Conservation (phyloP, 2,797 vertebrate genomes). For the Sebastes hubbsi region DNA sequence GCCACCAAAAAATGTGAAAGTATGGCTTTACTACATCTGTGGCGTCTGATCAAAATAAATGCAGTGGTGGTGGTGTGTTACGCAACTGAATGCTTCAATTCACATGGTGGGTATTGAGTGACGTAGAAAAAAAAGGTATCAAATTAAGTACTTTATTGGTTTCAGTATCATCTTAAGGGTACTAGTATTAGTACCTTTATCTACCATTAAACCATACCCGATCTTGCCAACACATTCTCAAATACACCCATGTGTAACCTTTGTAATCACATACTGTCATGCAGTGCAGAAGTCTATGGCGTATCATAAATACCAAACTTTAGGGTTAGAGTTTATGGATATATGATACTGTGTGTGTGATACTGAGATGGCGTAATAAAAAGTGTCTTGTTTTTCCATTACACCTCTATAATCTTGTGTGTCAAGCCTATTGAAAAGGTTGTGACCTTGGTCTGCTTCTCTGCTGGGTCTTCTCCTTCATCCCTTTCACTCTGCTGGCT, state of each 20-base stretch:
- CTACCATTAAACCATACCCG: not conserved
- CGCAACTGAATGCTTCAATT: not conserved
- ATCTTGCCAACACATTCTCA: not conserved
- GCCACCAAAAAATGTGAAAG: not conserved
- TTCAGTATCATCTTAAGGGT: too few species aligned
- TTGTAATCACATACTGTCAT: not conserved
- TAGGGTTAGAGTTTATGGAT: not conserved
- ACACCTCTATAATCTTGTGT: not conserved
- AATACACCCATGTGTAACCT: not conserved
- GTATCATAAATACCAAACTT: not conserved
- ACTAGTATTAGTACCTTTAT: too few species aligned
- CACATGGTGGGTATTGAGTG: not conserved
- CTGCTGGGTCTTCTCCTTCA: constrained; percentile 3
- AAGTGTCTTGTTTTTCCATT: not conserved
- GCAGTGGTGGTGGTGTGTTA: too few species aligned
- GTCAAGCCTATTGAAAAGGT: constrained; percentile 22
- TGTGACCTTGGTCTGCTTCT: not conserved
- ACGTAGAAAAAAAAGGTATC: not conserved
- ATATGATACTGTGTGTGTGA: not conserved
- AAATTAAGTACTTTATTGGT: not conserved
- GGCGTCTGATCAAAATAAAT: too few species aligned
- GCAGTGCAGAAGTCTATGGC: not conserved
- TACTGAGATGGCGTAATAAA: not conserved
- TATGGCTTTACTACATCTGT: not conserved
- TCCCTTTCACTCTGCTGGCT: constrained; percentile 20